Evolutionary conservation across 2,113 vertebrate species (phyloP).

Genomic region (Colaptes auratus): DNA sequence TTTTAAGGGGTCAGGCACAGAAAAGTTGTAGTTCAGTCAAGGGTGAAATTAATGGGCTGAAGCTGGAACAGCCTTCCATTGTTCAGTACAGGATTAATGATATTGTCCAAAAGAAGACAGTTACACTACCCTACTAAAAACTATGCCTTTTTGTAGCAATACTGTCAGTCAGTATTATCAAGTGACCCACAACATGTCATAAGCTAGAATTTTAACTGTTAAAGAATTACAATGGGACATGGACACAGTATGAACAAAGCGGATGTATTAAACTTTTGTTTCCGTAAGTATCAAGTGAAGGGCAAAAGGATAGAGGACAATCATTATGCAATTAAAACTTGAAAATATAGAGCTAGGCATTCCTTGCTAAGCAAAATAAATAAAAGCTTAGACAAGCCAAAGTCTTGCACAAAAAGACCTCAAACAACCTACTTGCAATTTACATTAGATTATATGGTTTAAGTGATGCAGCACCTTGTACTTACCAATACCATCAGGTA

Average conservation of each 20-base stretch:
- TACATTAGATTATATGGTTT: background rate
- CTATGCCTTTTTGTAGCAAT: background rate
- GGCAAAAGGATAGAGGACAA: background rate
- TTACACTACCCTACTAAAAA: background rate
- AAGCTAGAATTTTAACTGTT: background rate
- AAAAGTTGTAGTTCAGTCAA: background rate
- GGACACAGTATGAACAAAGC: background rate
- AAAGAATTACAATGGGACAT: background rate
- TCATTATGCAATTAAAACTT: background rate
- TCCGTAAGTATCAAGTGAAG: background rate
- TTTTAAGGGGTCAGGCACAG: background rate
- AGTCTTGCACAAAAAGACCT: background rate
- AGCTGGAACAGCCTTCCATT: background rate
- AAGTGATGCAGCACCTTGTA: background rate
- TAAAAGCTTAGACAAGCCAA: background rate
- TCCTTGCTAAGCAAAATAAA: background rate
- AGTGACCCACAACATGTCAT: background rate
- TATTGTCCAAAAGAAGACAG: background rate
- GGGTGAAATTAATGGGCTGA: background rate
- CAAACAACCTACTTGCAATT: background rate
- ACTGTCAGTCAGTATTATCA: background rate
- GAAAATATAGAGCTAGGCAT: background rate
- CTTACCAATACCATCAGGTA: constrained; percentile 93
- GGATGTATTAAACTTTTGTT: background rate
- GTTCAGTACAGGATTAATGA: background rate